These are phyloP conservation scores for Pantelozetes paolii DNA, from an alignment of 2,888 invertebrate species.

Conservation along the genomic window DNA sequence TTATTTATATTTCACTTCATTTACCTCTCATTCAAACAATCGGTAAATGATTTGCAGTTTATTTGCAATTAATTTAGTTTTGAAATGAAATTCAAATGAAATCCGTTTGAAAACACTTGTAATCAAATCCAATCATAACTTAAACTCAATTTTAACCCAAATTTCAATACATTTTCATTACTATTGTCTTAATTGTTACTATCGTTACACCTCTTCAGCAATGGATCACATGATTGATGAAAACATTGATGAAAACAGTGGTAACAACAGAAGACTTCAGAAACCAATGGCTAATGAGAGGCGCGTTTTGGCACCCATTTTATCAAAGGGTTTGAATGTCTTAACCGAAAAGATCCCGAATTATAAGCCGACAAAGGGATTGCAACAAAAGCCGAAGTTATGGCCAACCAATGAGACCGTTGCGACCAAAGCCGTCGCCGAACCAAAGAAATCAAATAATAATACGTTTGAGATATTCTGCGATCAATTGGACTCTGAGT, in stretches of 20 bases:
- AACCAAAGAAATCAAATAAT: neutral
- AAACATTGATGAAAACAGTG: conserved; percentile 5
- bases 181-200: too few species aligned
- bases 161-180: too few species aligned
- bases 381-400: neutral
- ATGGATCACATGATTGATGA: conserved; percentile 1
- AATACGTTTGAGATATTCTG: neutral
- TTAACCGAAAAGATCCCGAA: neutral
- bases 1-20: too few species aligned
- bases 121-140: too few species aligned
- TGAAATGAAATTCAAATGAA: too few species aligned
- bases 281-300: neutral
- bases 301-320: neutral
- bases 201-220: neutral
- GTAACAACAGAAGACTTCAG: neutral
- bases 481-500: neutral
- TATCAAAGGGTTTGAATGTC: neutral
- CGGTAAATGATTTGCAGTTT: too few species aligned
- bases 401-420: neutral
- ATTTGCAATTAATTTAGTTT: too few species aligned
- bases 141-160: too few species aligned
- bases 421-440: neutral
- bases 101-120: too few species aligned
- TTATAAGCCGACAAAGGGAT: neutral
- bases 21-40: too few species aligned